Conservation (phyloP, 1,140 invertebrate genomes). For the Lepidostoma basale region DNA sequence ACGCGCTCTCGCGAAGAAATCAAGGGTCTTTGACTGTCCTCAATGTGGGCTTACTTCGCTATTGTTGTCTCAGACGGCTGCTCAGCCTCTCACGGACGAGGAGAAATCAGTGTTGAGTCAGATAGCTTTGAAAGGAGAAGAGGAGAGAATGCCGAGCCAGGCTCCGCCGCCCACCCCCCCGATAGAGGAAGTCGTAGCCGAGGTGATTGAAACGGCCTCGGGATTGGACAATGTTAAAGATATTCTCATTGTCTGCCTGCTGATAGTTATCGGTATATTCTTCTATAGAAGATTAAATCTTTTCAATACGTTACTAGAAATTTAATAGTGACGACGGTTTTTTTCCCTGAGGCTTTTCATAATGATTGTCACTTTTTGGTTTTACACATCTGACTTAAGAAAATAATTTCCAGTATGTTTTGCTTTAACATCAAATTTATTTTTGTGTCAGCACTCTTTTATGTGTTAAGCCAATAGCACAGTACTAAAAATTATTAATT, state of each 20-base stretch:
- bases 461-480: no score
- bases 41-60: slow-evolving; percentile 59
- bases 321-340: no score
- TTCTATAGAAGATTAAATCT: slow-evolving; percentile 39
- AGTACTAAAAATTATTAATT: no score
- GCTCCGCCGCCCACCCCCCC: not conserved
- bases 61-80: slow-evolving; percentile 45
- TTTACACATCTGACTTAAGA: no score
- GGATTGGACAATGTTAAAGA: slow-evolving; percentile 36
- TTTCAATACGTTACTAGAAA: slow-evolving; percentile 15
- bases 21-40: slow-evolving; percentile 59
- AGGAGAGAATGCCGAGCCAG: slow-evolving; percentile 7
- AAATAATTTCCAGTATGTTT: no score
- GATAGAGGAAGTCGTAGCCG: not conserved
- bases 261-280: slow-evolving; percentile 38
- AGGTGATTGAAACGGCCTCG: not conserved
- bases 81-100: slow-evolving; percentile 49
- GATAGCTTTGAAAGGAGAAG: slow-evolving; percentile 24
- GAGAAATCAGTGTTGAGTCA: slow-evolving; percentile 42
- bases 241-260: slow-evolving; percentile 34
- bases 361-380: no score
- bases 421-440: no score
- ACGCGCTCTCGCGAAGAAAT: slow-evolving; percentile 73
- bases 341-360: no score
- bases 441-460: no score